Percentiles rank a stretch among this genome's conserved stretches.
These are phyloP conservation scores for Rhynchomys soricoides DNA, from an alignment of 2,113 vertebrate genomes.

Conservation along the genomic window DNA sequence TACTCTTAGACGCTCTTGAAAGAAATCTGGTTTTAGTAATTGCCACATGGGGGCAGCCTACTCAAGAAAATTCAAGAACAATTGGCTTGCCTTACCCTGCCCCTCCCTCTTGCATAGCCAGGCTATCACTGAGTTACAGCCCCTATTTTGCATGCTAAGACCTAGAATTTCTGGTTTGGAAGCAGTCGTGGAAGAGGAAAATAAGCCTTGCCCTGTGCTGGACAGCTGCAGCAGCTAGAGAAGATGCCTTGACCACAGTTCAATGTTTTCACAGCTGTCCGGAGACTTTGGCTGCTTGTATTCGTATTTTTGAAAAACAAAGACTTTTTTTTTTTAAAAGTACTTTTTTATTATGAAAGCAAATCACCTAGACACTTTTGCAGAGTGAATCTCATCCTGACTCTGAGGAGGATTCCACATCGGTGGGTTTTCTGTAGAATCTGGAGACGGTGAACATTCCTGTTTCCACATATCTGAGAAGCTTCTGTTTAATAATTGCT, in stretches of 20 bases:
- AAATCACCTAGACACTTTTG: slow-evolving; percentile 50
- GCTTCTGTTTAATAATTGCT: background rate
- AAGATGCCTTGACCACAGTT: slow-evolving; percentile 67
- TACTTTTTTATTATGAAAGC: slow-evolving; percentile 67
- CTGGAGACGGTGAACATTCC: background rate
- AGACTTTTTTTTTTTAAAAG: slow-evolving; percentile 78
- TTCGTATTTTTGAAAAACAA: slow-evolving; percentile 81
- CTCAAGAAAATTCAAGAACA: slow-evolving; percentile 63
- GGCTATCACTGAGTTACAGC: background rate
- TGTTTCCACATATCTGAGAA: background rate
- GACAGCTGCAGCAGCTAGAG: slow-evolving; percentile 77
- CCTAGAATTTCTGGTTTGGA: background rate
- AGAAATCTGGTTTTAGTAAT: background rate
- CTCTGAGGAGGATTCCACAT: background rate
- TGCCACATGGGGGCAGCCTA: slow-evolving; percentile 84
- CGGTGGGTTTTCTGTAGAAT: background rate
- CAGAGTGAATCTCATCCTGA: background rate
- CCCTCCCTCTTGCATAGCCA: background rate
- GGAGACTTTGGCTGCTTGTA: slow-evolving; percentile 75
- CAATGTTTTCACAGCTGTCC: slow-evolving; percentile 85
- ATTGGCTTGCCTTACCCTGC: accelerated
- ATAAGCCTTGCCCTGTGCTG: slow-evolving; percentile 14
- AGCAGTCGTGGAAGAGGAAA: slow-evolving; percentile 50
- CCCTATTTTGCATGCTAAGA: background rate
- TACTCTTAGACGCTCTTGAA: background rate